Evolutionary conservation across 2,113 vertebrate species (phyloP), one percentile per base, ranked within the genome.

Genomic region (Malurus elegans): DNA sequence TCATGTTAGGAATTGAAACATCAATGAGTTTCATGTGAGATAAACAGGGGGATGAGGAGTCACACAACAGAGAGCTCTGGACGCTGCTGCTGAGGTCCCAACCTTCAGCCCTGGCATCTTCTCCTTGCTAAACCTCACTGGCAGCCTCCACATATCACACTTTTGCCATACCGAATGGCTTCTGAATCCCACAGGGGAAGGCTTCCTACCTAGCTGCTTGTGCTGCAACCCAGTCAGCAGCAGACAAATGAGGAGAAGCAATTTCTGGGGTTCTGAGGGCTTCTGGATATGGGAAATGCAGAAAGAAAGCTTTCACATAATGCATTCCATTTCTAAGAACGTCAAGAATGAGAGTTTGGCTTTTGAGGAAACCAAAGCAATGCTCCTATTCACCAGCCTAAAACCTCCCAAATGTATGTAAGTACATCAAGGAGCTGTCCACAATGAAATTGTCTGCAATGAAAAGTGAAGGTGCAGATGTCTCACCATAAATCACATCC

Each of bases 401-500:
- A 83, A 62, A 47, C n/a, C 71, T 88, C 56, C 40, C 51, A 92
- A 86, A 74, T 34, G 18, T 7, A 16, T 2, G 9, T 2, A 10
- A n/a, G 24, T 17, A 24, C 6, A 51, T 21, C 32, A 90, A 79
- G 47, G 74, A 66, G 40, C 28, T 48, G 56, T 18, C 13, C 25
- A 62, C 54, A 66, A 19, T 3, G 4, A 53, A 38, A 38, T 38
- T 38, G 38, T 38, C 38, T 38, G 38, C 38, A 38, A 44, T 29
- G 51, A 34, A 47, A 71, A 36, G 57, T 20, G 21, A 47, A 76
- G 86, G 58, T 14, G 34, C 45, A 16, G 16, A 36, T n/a, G 51
- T 25, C 17, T 98, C 97, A 99, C 99, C 99, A 0, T 99, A 99
- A 96, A 99, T 99, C 70, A 99, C 99, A 76, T 99, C 99, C 84